These are phyloP conservation scores for Oryctes rhinoceros DNA, from an alignment of 1,140 invertebrate genomes.

Conservation along the genomic window DNA sequence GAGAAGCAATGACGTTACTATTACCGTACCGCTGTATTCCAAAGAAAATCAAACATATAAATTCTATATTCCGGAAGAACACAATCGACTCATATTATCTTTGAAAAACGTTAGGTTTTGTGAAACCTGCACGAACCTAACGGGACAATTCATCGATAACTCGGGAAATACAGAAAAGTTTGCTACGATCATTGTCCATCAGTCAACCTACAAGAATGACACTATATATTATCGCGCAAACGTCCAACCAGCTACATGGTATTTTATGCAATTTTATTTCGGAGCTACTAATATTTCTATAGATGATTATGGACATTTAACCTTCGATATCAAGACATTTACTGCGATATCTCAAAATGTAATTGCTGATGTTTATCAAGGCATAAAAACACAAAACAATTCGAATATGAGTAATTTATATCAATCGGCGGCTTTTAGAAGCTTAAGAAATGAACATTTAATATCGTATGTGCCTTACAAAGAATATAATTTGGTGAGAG, in stretches of 20 bases:
- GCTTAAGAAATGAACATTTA: conserved; percentile 10
- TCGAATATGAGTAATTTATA: conserved; percentile 42
- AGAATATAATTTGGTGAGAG: conserved; percentile 67
- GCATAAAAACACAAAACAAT: not conserved
- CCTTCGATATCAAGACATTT: conserved; percentile 46
- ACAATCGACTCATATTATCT: conserved; percentile 50
- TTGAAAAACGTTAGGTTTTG: conserved; percentile 36
- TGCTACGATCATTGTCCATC: conserved; percentile 46
- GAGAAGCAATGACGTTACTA: conserved; percentile 36
- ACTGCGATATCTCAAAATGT: not conserved
- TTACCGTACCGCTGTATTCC: conserved; percentile 42
- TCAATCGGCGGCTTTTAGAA: conserved; percentile 35
- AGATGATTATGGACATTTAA: conserved; percentile 43
- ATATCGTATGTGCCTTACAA: conserved; percentile 46
- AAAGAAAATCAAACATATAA: conserved; percentile 58
- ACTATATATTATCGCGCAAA: conserved; percentile 60
- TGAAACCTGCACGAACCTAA: conserved; percentile 16
- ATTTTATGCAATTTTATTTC: conserved; percentile 65
- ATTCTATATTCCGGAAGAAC: conserved; percentile 61
- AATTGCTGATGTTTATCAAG: not conserved
- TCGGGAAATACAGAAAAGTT: conserved; percentile 39
- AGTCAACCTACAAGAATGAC: conserved; percentile 47
- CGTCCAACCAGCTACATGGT: conserved; percentile 64
- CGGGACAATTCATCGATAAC: conserved; percentile 35
- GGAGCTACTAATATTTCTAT: conserved; percentile 30